Base-by-base conservation (phyloP, 1,140 invertebrate genomes). In the Listronotus bonariensis region DNA sequence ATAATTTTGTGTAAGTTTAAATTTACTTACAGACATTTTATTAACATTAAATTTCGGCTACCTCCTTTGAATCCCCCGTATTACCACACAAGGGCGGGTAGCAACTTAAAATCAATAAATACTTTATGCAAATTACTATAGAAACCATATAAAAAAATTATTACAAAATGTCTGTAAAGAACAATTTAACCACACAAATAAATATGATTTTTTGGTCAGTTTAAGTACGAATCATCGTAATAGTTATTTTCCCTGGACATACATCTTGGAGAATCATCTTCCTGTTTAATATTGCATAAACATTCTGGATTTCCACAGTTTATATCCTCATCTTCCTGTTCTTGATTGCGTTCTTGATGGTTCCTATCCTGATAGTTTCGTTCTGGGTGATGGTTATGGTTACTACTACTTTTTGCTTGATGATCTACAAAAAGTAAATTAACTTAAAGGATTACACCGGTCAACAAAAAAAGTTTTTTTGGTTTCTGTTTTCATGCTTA, bases 251-350 rank as follows among this genome's bases (percentile, higher is more conserved):
- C 40, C 17, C 55, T 42, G 18, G 64, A 56, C 57, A 55, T 53
- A 38, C 36, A 43, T 17, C 40, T 41, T 4, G 55, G 40, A 14
- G 56, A 32, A 9, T 42, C 43, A 18, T 57, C 43, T 40, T 66
- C 56, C 31, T 52, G 49, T 26, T 57, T 56, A 17, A 65, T 65
- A 26, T 52, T 58, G 20, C 62, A 65, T 9, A 65, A 41, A 43
- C 62, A 65, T 14, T 65, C 62, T 9, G 62, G 62, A 65, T 65
- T 65, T 32, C 62, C 62, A 38, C 62, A 65, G 3, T 65, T 54
- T 11, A 57, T 15, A 12, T 52, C 53, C 12, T 63, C 42, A 3
- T n/a, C n/a, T n/a, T 64, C 61, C 14, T 38, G 51, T 12, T 42
- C 31, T 12, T 57, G 41, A 14, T 31, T 57, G 2, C 32, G 9